phyloP scores from a whole-genome alignment of 1,140 invertebrate genomes.

The Stegodyphus mimosarum region DNA sequence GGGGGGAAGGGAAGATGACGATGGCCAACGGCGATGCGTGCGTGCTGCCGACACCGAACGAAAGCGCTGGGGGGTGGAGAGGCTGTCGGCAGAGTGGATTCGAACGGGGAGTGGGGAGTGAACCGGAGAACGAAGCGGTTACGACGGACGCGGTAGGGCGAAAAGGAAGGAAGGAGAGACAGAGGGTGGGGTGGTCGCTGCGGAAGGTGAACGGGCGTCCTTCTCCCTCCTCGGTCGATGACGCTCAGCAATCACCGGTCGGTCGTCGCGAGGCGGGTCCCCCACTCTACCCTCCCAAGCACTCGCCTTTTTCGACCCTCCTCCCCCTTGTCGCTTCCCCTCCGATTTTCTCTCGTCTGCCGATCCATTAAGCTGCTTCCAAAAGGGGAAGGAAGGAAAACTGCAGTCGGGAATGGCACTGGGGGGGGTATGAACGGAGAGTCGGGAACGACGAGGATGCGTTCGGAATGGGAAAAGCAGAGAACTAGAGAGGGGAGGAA shows the following conservation, averaged over 20 bases:
- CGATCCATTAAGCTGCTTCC: constrained; percentile 48
- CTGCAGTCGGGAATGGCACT: background rate
- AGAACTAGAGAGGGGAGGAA: too few relatives aligned
- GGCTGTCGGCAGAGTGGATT: background rate
- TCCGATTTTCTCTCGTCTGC: constrained; percentile 24
- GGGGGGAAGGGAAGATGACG: background rate
- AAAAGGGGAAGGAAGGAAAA: constrained; percentile 1
- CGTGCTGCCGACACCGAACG: constrained; percentile 9
- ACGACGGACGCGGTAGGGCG: background rate
- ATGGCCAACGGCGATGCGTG: constrained; percentile 54
- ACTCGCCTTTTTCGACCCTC: background rate
- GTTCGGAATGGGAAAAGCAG: constrained; percentile 31
- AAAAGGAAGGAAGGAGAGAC: constrained; percentile 9
- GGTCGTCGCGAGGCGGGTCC: background rate
- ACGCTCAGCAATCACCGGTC: constrained; percentile 56
- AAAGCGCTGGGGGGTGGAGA: background rate
- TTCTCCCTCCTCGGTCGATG: constrained; percentile 36
- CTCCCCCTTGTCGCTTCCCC: background rate
- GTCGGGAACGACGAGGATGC: constrained; percentile 6
- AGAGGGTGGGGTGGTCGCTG: background rate
- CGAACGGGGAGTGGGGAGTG: background rate
- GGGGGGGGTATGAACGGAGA: background rate
- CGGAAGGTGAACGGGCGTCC: background rate
- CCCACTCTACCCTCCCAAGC: background rate
- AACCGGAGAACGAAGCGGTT: background rate